phyloP scores from a whole-genome alignment of 2,888 invertebrate genomes.

The Tachystola acroxantha region DNA sequence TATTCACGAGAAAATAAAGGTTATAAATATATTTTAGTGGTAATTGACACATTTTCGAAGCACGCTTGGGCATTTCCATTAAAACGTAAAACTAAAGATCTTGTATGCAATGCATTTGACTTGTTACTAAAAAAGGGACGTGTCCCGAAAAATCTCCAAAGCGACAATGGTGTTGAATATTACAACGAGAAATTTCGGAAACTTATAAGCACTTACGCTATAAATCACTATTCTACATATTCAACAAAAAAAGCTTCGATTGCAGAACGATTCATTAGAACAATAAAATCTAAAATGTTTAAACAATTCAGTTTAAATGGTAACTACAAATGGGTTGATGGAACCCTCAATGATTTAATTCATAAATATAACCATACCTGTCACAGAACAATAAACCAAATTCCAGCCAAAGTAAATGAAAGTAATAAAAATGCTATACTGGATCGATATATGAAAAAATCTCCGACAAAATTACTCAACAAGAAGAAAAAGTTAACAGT shows the following conservation, averaged over 20 bases:
- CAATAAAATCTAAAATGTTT: slow-evolving; percentile 11
- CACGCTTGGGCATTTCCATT: slow-evolving; percentile 12
- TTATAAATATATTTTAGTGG: slow-evolving; percentile 11
- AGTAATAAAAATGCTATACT: background rate
- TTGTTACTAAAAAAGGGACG: background rate
- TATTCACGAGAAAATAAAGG: slow-evolving; percentile 11
- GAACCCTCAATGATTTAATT: slow-evolving; percentile 6
- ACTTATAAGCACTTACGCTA: slow-evolving; percentile 4
- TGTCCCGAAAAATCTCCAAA: slow-evolving; percentile 13
- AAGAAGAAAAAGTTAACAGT: slow-evolving; percentile 15
- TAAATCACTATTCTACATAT: slow-evolving; percentile 13
- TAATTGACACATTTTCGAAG: slow-evolving; percentile 15
- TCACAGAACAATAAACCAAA: slow-evolving; percentile 8
- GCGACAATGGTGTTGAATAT: slow-evolving; percentile 12
- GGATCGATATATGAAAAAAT: too few relatives aligned
- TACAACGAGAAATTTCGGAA: slow-evolving; percentile 3
- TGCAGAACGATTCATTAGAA: slow-evolving; percentile 16
- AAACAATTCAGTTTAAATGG: slow-evolving; percentile 11
- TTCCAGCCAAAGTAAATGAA: background rate
- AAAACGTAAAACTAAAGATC: slow-evolving; percentile 9
- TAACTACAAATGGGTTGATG: slow-evolving; percentile 11
- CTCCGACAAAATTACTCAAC: too few relatives aligned
- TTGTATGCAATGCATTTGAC: background rate
- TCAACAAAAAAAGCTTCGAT: slow-evolving; percentile 15
- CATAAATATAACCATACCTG: slow-evolving; percentile 10